Evolutionary conservation across 2,797 vertebrate genomes (phyloP), one percentile per base, ranked within the genome.

Genomic region (Melanotaenia maccullochi): DNA sequence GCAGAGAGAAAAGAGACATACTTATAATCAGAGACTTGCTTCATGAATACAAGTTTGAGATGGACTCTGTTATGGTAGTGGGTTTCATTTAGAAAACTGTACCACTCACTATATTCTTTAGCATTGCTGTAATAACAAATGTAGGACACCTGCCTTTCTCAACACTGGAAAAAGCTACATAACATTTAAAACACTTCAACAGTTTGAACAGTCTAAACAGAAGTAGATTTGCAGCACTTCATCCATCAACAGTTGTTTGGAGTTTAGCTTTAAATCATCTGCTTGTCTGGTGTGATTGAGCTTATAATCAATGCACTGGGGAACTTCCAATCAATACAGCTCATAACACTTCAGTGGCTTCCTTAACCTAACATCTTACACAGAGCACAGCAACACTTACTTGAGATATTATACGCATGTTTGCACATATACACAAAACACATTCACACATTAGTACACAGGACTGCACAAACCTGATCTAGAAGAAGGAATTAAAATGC

Each of bases 321-420:
- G 80, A 91, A 82, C 88, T 87, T 84, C 74, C 63, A 22, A 84
- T 93, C 90, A 87, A 92, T 91, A 85, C 52, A 68, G 76, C 85
- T 91, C 84, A 88, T 85, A 73, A 73, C 75, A 87, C 86, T 89
- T 90, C 85, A 89, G 78, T 65, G 75, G 79, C 76, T 89, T 78
- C 80, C 85, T 85, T 89, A 85, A 89, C 82, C 81, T 78, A n/a
- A 79, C 69, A 73, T 73, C 80, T 78, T 78, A 70, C 63, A 73
- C 57, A 52, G 60, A 64, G 32, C 62, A 38, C 65, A 60, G 75
- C 62, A 70, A 76, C 61, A 52, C 65, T 25, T 54, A 28, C 20
- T 57, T 1, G 24, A 68, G 35, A 66, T 73, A 38, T 55, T 56
- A 42, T 4, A 61, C 2, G 9, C 72, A 67, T 36, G 60, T 73